These are phyloP conservation scores for Cephalopachus bancanus DNA, from an alignment of 2,797 vertebrate genomes.

Conservation along the genomic window DNA sequence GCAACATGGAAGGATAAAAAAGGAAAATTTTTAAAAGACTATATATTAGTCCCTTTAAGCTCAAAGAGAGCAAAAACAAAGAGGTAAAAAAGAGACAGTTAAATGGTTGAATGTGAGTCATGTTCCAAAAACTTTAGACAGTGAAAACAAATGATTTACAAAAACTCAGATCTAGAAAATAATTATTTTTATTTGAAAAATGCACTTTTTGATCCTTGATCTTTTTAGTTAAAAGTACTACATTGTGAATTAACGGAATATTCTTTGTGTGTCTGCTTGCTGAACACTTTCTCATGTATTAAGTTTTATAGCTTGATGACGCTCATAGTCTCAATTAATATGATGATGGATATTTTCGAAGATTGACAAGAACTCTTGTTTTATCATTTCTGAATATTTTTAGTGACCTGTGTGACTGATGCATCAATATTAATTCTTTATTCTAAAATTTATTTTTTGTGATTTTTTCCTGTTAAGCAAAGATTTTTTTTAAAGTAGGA, in stretches of 20 bases:
- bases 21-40: not conserved
- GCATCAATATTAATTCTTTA: not conserved
- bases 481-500: conserved; percentile 20
- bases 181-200: not conserved
- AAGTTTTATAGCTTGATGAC: not conserved
- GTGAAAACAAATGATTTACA: not conserved
- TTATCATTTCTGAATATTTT: not conserved
- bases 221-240: not conserved
- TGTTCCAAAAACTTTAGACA: not conserved
- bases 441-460: not conserved
- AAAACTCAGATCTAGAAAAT: not conserved
- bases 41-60: not conserved
- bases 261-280: not conserved
- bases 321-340: conserved; percentile 13
- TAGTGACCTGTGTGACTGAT: not conserved
- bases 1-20: no score
- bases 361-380: not conserved
- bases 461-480: not conserved
- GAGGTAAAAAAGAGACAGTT: not conserved
- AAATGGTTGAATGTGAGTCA: not conserved
- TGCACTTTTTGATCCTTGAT: not conserved
- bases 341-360: not conserved
- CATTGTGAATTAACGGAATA: not conserved
- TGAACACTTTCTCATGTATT: conserved; percentile 1
- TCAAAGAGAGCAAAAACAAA: not conserved